A percentile compares a stretch with the other conserved stretches of the same genome.
phyloP scores from a whole-genome alignment of 2,888 invertebrate genomes.

The Dione vanillae region DNA sequence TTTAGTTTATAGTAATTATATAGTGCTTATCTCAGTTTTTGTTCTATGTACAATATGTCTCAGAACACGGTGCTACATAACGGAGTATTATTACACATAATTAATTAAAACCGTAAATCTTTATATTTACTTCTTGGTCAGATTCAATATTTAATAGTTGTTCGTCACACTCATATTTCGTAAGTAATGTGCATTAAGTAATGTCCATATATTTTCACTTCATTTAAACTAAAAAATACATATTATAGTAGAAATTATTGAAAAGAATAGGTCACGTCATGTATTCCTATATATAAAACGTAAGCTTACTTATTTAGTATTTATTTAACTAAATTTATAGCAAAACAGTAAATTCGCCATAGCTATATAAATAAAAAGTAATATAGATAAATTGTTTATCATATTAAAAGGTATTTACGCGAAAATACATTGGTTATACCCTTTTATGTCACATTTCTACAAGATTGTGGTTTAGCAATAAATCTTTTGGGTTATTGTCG shows the following conservation, averaged over 20 bases:
- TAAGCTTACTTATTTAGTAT: too few relatives aligned
- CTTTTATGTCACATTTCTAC: constrained; percentile 28
- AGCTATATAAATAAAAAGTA: not conserved
- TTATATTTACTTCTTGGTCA: not conserved
- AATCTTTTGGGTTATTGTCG: constrained; percentile 43
- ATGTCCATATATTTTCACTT: not conserved
- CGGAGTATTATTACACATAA: not conserved
- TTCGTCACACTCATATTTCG: not conserved
- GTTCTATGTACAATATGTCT: constrained; percentile 23
- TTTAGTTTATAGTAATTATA: constrained; percentile 36
- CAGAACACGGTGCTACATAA: constrained; percentile 14
- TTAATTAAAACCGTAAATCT: not conserved
- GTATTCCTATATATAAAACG: not conserved
- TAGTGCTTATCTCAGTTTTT: constrained; percentile 31
- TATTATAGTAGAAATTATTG: not conserved
- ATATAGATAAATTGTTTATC: not conserved
- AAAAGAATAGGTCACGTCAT: not conserved
- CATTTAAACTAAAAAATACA: not conserved
- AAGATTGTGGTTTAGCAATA: constrained; percentile 40
- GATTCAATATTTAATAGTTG: not conserved
- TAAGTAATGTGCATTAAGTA: not conserved
- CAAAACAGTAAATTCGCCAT: not conserved
- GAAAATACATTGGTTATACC: not conserved
- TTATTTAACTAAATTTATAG: too few relatives aligned
- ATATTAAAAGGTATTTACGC: not conserved